Evolutionary conservation across 2,888 invertebrate species (phyloP).

Genomic region (Phyto melanocephala): DNA sequence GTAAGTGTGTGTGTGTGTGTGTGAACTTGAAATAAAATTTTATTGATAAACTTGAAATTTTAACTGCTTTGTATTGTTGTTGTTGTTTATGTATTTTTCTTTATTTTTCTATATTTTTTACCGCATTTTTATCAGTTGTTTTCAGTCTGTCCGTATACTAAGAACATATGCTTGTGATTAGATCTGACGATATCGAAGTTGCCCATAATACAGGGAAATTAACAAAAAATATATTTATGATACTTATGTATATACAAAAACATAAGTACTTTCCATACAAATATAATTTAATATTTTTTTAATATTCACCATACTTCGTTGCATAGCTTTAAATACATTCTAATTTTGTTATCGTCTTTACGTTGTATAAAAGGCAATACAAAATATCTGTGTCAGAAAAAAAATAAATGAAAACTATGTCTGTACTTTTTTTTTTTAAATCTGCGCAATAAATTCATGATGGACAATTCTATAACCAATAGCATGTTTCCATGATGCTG

Average conservation of each 20-base stretch:
- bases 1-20: background rate
- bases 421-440: too few relatives aligned
- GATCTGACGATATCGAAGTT: slow-evolving; percentile 9
- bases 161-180: background rate
- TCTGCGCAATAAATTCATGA: too few relatives aligned
- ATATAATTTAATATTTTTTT: too few relatives aligned
- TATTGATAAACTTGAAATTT: slow-evolving; percentile 57
- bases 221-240: too few relatives aligned
- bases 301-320: too few relatives aligned
- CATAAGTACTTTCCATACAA: background rate
- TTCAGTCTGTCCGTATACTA: background rate
- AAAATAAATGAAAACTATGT: too few relatives aligned
- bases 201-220: background rate
- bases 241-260: background rate
- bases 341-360: too few relatives aligned
- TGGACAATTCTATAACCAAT: too few relatives aligned
- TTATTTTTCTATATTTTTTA: slow-evolving; percentile 3
- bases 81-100: background rate
- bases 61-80: slow-evolving; percentile 10
- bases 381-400: too few relatives aligned
- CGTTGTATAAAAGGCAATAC: too few relatives aligned
- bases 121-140: background rate
- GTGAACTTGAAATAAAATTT: slow-evolving; percentile 54
- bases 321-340: too few relatives aligned
- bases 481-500: too few relatives aligned